phyloP scores from a whole-genome alignment of 2,888 invertebrate genomes.

The Yponomeuta plumbellus region DNA sequence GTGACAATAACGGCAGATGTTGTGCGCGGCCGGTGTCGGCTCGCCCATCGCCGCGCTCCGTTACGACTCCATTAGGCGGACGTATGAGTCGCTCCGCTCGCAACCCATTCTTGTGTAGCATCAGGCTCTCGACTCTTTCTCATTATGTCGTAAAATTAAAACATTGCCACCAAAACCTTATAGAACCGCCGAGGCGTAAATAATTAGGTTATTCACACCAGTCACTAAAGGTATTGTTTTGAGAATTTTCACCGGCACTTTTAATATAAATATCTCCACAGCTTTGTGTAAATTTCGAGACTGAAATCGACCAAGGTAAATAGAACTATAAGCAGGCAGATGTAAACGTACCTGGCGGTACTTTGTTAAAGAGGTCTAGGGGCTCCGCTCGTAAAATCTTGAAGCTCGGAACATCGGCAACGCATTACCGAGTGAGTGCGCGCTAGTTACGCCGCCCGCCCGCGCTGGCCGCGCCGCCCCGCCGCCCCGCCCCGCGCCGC shows the following conservation, averaged over 20 bases:
- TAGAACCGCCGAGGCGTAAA: too few relatives aligned
- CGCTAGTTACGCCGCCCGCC: slow-evolving; percentile 20
- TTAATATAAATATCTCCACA: not conserved
- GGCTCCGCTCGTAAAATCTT: slow-evolving; percentile 19
- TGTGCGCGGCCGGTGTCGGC: slow-evolving; percentile 40
- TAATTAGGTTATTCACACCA: too few relatives aligned
- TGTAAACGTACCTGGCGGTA: slow-evolving; percentile 10
- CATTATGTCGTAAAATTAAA: slow-evolving; percentile 3
- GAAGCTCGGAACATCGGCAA: slow-evolving; percentile 32
- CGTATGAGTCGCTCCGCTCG: not conserved
- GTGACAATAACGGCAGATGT: slow-evolving; percentile 57
- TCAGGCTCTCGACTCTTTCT: not conserved
- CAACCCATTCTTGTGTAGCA: slow-evolving; percentile 4
- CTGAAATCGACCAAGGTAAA: not conserved
- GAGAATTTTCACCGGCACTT: too few relatives aligned
- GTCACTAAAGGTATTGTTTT: too few relatives aligned
- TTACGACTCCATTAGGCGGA: slow-evolving; percentile 61
- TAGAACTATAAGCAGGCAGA: not conserved
- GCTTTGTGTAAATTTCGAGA: not conserved
- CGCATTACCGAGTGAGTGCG: slow-evolving; percentile 35
- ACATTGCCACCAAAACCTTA: not conserved
- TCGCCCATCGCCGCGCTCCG: slow-evolving; percentile 51
- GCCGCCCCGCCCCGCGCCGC: slow-evolving; percentile 35
- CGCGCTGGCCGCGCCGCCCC: slow-evolving; percentile 16
- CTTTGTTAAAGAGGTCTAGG: slow-evolving; percentile 11